Percentiles rank a stretch among this genome's conserved stretches.
Evolutionary conservation across 2,888 invertebrate species (phyloP).

Genomic region (Nomada lathburiana): DNA sequence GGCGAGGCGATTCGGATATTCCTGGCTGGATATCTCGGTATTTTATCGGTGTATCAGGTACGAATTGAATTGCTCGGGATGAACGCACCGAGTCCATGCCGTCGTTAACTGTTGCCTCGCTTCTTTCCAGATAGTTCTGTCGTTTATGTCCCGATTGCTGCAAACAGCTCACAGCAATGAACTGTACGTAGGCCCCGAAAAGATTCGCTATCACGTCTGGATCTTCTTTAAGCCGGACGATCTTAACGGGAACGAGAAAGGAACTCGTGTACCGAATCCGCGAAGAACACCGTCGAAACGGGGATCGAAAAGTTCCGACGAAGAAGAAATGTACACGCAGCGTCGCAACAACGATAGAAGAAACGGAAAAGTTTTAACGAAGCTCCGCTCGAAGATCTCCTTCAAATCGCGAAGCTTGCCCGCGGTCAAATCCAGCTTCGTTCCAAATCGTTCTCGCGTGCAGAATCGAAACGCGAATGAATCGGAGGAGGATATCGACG

Average conservation of each 20-base stretch:
- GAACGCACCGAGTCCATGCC: background rate
- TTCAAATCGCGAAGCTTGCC: constrained; percentile 43
- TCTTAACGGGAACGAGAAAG: background rate
- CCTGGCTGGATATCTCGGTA: constrained; percentile 55
- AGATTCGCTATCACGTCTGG: constrained; percentile 58
- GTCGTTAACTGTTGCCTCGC: background rate
- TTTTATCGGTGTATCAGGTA: constrained; percentile 69
- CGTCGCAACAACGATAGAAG: background rate
- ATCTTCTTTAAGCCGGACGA: constrained; percentile 43
- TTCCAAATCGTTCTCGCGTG: background rate
- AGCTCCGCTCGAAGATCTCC: constrained; percentile 38
- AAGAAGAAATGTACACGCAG: background rate
- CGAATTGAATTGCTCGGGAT: background rate
- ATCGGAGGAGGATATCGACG: background rate
- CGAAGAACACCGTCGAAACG: background rate
- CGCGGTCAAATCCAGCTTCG: background rate
- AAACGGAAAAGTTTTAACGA: constrained; percentile 10
- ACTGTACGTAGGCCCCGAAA: constrained; percentile 47
- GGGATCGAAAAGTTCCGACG: background rate
- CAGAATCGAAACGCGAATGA: background rate
- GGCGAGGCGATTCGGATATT: constrained; percentile 42
- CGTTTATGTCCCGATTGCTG: constrained; percentile 64
- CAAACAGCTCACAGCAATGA: constrained; percentile 66
- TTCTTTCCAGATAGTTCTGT: constrained; percentile 58
- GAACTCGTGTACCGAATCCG: background rate